Base-by-base conservation (phyloP, 2,888 invertebrate genomes). In the Drosophila meridionalis region DNA sequence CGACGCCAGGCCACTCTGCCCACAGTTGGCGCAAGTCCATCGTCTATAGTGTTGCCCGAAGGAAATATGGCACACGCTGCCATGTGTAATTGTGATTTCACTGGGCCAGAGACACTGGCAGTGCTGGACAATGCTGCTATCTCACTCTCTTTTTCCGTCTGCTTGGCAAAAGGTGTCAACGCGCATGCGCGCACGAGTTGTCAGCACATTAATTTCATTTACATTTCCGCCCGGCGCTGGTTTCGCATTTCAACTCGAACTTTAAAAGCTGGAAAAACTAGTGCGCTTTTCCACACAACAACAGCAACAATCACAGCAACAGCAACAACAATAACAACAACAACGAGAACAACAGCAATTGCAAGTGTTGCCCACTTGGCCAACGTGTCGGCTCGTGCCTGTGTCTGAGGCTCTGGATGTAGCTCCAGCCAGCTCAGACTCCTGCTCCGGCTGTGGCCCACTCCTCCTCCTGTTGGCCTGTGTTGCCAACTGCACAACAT, bases 151-250 rank as follows among this genome's bases (percentile, higher is more conserved):
- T 58, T 38, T 58, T 67, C 70, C 67, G 66, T 73, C 77, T 68
- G 59, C 56, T 55, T 70, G 28, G 56, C 34, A 56, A 82, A 86
- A 85, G 85, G 85, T 85, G 85, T 88, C 85, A 85, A 85, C 87
- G 87, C 83, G 89, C 89, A 85, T 89, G 87, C 87, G 89, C 87
- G 89, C 81, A 85, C 82, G 87, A 76, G 77, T 84, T 87, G 89
- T 85, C 87, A 86, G 87, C 89, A 86, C 89, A 86, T 88, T 86
- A 86, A 90, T 90, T 90, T 90, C 84, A 90, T 90, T 90, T 90
- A 87, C 91, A 89, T 90, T 90, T 90, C 91, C 89, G 89, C 83
- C 90, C 82, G 72, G 75, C 82, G 76, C 87, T 81, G 85, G 89
- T 87, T 87, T 87, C 89, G 82, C 87, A 89, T 89, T 87, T 77